Evolutionary conservation across 2,113 vertebrate species (phyloP).

Genomic region (Dolichotis patagonum): DNA sequence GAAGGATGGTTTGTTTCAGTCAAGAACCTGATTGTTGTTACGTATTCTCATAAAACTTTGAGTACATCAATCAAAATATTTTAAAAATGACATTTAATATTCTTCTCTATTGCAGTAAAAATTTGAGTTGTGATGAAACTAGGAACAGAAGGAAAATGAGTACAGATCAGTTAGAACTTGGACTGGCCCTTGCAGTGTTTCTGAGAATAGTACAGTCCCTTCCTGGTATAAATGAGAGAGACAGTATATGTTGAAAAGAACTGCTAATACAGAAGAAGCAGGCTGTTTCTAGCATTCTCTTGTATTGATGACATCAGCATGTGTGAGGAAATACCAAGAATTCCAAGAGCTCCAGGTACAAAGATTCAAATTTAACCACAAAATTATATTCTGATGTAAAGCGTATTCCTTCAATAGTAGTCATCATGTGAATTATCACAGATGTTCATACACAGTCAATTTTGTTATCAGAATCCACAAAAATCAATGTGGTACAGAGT

Average conservation of each 20-base stretch:
- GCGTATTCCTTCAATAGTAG: background rate
- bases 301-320: background rate
- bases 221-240: background rate
- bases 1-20: background rate
- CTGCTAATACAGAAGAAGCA: background rate
- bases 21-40: background rate
- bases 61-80: background rate
- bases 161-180: background rate
- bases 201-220: background rate
- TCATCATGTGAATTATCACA: background rate
- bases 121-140: background rate
- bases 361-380: conserved; percentile 31
- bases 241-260: background rate
- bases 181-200: background rate
- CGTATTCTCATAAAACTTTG: background rate
- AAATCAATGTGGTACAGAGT: background rate
- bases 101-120: background rate
- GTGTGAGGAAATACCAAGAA: background rate
- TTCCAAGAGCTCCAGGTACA: background rate
- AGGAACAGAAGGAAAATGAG: background rate
- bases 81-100: background rate
- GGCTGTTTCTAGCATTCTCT: background rate
- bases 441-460: background rate
- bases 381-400: background rate
- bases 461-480: background rate